Evolutionary conservation across 2,113 vertebrate species (phyloP), one percentile per base, ranked within the genome.

Genomic region (Leptobrachium ailaonicum): DNA sequence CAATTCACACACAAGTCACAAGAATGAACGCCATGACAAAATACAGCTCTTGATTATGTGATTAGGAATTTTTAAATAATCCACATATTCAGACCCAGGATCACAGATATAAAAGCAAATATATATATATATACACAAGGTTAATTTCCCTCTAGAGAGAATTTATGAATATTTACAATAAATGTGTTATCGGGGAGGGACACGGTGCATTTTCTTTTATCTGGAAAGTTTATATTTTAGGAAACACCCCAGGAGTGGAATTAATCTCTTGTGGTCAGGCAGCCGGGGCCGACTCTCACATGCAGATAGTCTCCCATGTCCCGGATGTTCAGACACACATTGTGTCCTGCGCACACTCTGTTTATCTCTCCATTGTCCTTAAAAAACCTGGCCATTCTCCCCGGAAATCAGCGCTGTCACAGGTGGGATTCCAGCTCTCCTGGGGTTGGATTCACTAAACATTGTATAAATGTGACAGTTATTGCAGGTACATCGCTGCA

Each of bases 241-340:
- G 91, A 91, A 90, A 88, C 90, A 88, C 91, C 92, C 85, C 87
- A 82, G 77, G 88, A 84, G 86, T 82, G 76, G 83, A 73, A 82
- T 83, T 94, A 91, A 93, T 94, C 91, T 92, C 85, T 50, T 77
- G 84, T 86, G 87, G 83, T 79, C 93, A 93, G 91, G 88, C 88
- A 83, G 84, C 50, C 87, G 86, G 85, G 47, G 74, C 73, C 9
- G 11, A 14, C 8, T 10, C 56, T 12, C 56, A 60, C 56, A 13
- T 11, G 11, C 3, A 14, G 13, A 3, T 60, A 13, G 3, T 60
- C 10, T 60, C 56, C 9, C 8, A 60, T 3, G 10, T 60, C 10
- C 83, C 78, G 1, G 82, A 80, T 47, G 70, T 82, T 83, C 67
- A 80, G 81, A 84, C 86, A 83, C 87, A 86, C 83, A 82, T 82